Percentiles rank a stretch among this genome's conserved stretches.
phyloP scores from a whole-genome alignment of 2,888 invertebrate genomes.

The Magallana nippona region DNA sequence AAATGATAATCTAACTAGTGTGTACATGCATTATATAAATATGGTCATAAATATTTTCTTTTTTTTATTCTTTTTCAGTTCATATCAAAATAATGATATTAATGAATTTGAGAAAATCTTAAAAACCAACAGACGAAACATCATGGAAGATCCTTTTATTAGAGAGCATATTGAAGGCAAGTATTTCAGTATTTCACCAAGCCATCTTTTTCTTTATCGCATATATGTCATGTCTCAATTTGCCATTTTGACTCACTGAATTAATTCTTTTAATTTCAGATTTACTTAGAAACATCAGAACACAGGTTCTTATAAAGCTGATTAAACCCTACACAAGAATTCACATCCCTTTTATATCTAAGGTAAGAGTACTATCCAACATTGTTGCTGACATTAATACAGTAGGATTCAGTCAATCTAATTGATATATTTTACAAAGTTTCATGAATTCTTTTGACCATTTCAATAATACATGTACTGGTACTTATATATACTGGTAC shows the following conservation, averaged over 20 bases:
- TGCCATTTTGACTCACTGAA: background rate
- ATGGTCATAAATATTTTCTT: background rate
- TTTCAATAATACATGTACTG: too few relatives aligned
- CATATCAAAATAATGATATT: conserved; percentile 99
- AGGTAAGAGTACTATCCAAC: conserved; percentile 77
- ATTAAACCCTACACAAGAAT: conserved; percentile 99
- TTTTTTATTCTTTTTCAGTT: conserved; percentile 82
- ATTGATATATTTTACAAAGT: too few relatives aligned
- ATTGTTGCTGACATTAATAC: too few relatives aligned
- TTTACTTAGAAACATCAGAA: conserved; percentile 95
- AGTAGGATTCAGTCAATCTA: too few relatives aligned
- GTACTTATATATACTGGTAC: too few relatives aligned
- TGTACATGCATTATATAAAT: background rate
- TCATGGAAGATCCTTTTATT: conserved; percentile 99
- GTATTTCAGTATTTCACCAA: background rate
- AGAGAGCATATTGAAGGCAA: conserved; percentile 96
- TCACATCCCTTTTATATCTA: conserved; percentile 98
- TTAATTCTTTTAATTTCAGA: conserved; percentile 82
- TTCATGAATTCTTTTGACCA: background rate
- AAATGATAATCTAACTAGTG: too few relatives aligned
- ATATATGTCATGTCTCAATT: background rate
- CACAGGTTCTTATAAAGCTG: conserved; percentile 96
- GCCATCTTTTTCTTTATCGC: too few relatives aligned
- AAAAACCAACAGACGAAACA: conserved; percentile 94
- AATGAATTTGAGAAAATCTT: conserved; percentile 98